These are phyloP conservation scores for Acanthornis magna DNA, from an alignment of 2,797 vertebrate species.

Conservation along the genomic window DNA sequence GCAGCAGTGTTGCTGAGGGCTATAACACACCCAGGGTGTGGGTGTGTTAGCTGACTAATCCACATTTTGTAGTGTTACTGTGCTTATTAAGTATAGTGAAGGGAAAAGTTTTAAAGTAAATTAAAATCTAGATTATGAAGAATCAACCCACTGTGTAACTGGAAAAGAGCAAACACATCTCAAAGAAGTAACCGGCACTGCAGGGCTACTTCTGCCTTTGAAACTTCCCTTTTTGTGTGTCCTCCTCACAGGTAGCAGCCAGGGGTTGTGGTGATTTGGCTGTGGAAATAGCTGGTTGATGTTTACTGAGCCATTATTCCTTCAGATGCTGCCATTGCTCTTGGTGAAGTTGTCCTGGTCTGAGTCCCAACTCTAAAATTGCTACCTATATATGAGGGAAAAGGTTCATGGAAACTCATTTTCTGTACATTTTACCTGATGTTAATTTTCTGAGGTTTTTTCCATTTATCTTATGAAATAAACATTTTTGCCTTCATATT, in stretches of 20 bases:
- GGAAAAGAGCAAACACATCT: background rate
- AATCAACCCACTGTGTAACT: background rate
- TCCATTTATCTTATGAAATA: background rate
- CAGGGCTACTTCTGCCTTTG: background rate
- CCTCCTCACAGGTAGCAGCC: background rate
- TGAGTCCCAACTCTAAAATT: background rate
- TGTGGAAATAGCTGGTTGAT: accelerated
- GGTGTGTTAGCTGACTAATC: conserved; percentile 29
- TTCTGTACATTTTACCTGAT: background rate
- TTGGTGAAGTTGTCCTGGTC: background rate
- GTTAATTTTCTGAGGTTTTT: background rate
- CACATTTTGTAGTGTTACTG: background rate
- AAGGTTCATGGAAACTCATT: background rate
- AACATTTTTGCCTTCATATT: background rate
- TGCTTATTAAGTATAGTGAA: conserved; percentile 1
- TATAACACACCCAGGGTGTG: conserved; percentile 47
- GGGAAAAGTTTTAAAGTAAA: conserved; percentile 5
- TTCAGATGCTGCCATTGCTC: background rate
- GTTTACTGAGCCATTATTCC: background rate
- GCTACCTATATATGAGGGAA: background rate
- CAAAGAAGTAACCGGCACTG: background rate
- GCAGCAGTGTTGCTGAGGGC: conserved; percentile 17
- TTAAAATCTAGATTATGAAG: background rate
- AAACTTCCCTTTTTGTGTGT: background rate
- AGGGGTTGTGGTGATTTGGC: background rate